Evolutionary conservation across 1,140 invertebrate species (phyloP).

Genomic region (Megalopta genalis): DNA sequence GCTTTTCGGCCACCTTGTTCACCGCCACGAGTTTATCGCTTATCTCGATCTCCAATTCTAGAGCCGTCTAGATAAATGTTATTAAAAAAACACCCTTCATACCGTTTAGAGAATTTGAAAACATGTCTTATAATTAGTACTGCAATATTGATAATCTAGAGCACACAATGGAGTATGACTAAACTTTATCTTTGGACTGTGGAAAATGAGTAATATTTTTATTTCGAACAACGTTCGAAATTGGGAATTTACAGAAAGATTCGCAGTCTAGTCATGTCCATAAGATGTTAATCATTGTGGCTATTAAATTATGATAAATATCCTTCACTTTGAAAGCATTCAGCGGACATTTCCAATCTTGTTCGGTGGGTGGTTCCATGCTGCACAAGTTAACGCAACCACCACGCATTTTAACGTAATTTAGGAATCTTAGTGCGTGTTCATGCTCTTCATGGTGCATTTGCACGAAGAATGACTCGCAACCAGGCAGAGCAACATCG

Average conservation of each 20-base stretch:
- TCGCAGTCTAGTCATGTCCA: too few relatives aligned
- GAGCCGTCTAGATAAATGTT: slow-evolving; percentile 58
- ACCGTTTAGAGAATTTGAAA: too few relatives aligned
- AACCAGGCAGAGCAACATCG: slow-evolving; percentile 71
- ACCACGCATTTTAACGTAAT: slow-evolving; percentile 71
- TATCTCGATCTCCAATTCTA: slow-evolving; percentile 68
- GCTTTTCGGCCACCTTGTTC: slow-evolving; percentile 63
- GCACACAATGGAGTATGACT: too few relatives aligned
- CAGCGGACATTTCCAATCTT: slow-evolving; percentile 74
- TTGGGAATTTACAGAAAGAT: too few relatives aligned
- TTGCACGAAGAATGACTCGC: slow-evolving; percentile 71
- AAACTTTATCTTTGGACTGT: too few relatives aligned
- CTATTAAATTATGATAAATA: background rate
- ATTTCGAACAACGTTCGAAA: too few relatives aligned
- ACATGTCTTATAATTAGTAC: too few relatives aligned
- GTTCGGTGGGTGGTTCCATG: slow-evolving; percentile 60
- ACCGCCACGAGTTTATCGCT: slow-evolving; percentile 63
- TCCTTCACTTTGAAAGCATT: slow-evolving; percentile 70
- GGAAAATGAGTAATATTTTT: too few relatives aligned
- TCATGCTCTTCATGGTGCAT: slow-evolving; percentile 73
- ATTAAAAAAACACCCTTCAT: slow-evolving; percentile 11
- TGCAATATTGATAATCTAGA: too few relatives aligned
- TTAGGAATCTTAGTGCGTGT: slow-evolving; percentile 66
- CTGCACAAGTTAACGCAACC: slow-evolving; percentile 64
- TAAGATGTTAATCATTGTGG: too few relatives aligned